Conservation (phyloP, 2,113 vertebrate species). For the Malurus elegans region DNA sequence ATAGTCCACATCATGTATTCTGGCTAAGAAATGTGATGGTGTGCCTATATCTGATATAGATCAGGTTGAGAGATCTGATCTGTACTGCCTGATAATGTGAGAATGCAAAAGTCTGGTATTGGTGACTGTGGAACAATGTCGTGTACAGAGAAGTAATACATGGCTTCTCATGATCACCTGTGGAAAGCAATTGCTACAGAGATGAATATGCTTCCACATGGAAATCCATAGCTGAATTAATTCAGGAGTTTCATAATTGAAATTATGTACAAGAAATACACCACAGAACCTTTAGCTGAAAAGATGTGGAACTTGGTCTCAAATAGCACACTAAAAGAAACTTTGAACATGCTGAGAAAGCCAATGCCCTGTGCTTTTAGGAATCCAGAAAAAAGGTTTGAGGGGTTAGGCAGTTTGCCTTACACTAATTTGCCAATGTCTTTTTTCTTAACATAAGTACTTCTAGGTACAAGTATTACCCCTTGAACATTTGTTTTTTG, state of each 20-base stretch:
- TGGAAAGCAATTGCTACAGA: neutral
- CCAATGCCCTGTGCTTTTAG: neutral
- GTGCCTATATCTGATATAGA: neutral
- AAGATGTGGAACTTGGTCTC: neutral
- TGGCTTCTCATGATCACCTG: neutral
- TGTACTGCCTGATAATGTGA: neutral
- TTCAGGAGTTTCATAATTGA: neutral
- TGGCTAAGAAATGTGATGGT: neutral
- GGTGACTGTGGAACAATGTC: neutral
- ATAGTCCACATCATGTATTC: neutral
- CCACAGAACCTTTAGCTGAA: neutral
- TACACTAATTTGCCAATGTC: neutral
- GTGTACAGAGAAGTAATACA: neutral
- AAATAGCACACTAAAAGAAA: neutral
- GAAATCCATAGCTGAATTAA: neutral
- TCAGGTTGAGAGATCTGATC: neutral
- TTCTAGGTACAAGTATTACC: neutral
- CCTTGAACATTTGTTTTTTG: neutral
- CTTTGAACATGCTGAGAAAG: neutral
- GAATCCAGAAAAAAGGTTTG: neutral
- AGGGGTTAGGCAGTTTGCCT: neutral
- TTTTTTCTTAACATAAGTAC: neutral
- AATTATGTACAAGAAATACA: neutral
- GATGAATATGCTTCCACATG: neutral
- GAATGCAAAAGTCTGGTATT: neutral